A percentile compares a stretch with the other conserved stretches of the same genome.
phyloP scores from a whole-genome alignment of 2,113 vertebrate genomes.

The Neolamprologus ventralis region DNA sequence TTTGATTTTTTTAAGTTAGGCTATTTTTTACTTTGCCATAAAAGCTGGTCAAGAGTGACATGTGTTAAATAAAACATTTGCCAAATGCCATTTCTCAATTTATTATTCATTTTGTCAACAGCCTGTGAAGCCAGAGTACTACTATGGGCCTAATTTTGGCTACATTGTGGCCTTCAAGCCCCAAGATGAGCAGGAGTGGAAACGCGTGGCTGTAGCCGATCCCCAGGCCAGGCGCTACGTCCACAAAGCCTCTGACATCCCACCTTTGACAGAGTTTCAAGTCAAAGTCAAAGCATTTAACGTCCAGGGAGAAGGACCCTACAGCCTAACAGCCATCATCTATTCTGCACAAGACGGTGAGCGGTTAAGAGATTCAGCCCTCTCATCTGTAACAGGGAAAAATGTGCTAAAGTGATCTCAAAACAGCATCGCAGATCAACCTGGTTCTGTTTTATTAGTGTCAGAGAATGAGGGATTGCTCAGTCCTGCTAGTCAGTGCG shows the following conservation, averaged over 20 bases:
- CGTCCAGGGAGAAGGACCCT: conserved; percentile 87
- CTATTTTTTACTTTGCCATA: background rate
- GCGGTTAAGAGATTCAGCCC: conserved; percentile 13
- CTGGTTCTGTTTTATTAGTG: background rate
- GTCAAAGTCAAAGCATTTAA: conserved; percentile 98
- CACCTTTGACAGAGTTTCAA: conserved; percentile 80
- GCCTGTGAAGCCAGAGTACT: conserved; percentile 91
- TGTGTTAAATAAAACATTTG: background rate
- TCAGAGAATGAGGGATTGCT: background rate
- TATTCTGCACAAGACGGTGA: conserved; percentile 88
- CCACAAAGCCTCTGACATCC: conserved; percentile 85
- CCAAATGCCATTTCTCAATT: background rate
- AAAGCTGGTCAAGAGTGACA: background rate
- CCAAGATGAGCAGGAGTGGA: conserved; percentile 77
- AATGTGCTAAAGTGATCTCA: background rate
- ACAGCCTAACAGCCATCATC: conserved; percentile 80
- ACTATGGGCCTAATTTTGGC: conserved; percentile 90
- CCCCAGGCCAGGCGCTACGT: conserved; percentile 81
- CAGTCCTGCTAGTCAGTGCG: conserved; percentile 10
- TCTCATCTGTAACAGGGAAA: background rate
- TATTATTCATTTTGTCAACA: conserved; percentile 36
- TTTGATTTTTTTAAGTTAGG: background rate
- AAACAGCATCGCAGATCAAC: background rate
- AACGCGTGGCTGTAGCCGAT: conserved; percentile 83
- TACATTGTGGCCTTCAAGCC: conserved; percentile 93